Percentiles rank a stretch among this genome's conserved stretches.
phyloP scores from a whole-genome alignment of 35 echinoderm and acorn worm genomes.

The Hemicentrotus pulcherrimus region DNA sequence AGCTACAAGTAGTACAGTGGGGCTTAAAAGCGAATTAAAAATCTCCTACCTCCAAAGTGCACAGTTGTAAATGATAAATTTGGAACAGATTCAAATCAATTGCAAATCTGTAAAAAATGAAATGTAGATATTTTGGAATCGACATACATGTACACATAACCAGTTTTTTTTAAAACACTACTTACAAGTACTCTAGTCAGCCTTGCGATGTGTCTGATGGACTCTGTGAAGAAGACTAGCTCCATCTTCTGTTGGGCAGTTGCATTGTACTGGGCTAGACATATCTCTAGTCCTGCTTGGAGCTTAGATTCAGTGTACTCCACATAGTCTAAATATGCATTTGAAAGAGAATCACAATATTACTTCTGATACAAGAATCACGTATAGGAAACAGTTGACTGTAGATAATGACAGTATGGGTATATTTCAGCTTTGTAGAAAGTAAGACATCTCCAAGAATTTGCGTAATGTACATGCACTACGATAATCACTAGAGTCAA shows the following conservation, averaged over 20 bases:
- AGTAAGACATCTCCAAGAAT: neutral
- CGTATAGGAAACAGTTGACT: neutral
- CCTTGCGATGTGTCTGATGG: conserved; percentile 78
- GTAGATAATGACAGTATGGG: neutral
- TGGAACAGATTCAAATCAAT: neutral
- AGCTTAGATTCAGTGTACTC: conserved; percentile 66
- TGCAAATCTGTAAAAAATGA: neutral
- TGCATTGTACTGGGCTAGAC: conserved; percentile 71
- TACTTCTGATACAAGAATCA: neutral
- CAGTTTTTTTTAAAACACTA: neutral
- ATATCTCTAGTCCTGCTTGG: conserved; percentile 59
- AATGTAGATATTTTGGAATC: neutral
- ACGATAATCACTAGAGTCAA: too few relatives aligned
- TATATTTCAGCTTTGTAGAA: neutral
- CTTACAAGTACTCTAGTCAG: conserved; percentile 92
- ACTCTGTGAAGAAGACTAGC: conserved; percentile 83
- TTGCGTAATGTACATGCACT: too few relatives aligned
- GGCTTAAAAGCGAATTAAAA: too few relatives aligned
- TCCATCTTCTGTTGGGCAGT: conserved; percentile 72
- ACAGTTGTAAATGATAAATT: too few relatives aligned
- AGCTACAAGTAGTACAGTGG: too few relatives aligned
- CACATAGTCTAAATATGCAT: conserved; percentile 64
- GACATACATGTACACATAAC: too few relatives aligned
- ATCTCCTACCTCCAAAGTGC: too few relatives aligned
- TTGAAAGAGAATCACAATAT: neutral